Base-by-base conservation (phyloP, 2,113 vertebrate genomes). In the Leuciscus idus region DNA sequence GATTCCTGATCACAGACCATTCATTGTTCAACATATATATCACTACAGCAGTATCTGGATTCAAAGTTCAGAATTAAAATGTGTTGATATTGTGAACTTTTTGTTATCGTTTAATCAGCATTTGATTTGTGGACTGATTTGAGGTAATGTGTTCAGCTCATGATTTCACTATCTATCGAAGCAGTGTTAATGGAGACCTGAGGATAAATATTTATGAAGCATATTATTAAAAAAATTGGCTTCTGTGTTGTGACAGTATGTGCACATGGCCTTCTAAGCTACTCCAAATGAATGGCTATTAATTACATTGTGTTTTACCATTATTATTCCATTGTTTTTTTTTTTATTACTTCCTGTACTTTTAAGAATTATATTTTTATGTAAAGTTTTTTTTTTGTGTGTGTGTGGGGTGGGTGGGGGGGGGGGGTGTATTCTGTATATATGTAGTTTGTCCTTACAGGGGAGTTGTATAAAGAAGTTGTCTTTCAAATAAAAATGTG, bases 401-500 rank as follows among this genome's bases (percentile, higher is more conserved):
- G n/a, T n/a, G n/a, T n/a, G n/a, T n/a, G n/a, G 1, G 39, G 39
- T 6, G 6, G 39, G 6, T 7, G 39, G 39, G 6, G 12, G 48
- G 48, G 33, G 33, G 23, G 11, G 11, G 4, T 13, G 75, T 78
- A 46, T 83, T 55, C 36, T 87, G 82, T 87, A 46, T 83, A 76
- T 80, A 62, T 85, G 79, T 83, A 50, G 57, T 75, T 68, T 50
- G 19, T 86, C 57, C 64, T 73, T 39, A 30, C 61, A 85, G 36
- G 76, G 48, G 48, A 87, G 77, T 76, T 81, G 50, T 86, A 87
- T 85, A 13, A 81, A 33, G n/a, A 85, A 73, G 21, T 80, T 84
- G 76, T 84, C 70, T 84, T 83, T 82, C 28, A 87, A 88, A 90
- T 84, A 87, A 87, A 90, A 85, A 81, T 46, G n/a, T 72, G 26